Base-by-base conservation (phyloP, 2,113 vertebrate species). In the Nyctereutes procyonoides region DNA sequence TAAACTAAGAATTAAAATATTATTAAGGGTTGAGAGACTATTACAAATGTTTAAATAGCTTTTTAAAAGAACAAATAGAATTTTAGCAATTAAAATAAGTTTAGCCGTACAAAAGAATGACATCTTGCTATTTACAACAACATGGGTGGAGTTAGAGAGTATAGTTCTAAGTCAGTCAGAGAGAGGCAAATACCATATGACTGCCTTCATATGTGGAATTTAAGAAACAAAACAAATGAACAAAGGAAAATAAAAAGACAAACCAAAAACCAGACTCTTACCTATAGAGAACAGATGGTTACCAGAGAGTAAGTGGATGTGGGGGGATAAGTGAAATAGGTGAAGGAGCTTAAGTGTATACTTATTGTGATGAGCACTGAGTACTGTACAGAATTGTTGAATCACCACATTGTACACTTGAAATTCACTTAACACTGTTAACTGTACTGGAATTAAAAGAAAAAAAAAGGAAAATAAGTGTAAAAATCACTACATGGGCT, bases 1-100 rank as follows among this genome's bases (percentile, higher is more conserved):
- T 89, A 67, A 95, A 94, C 84, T 91, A 82, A 51, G 16, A 93
- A 82, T 51, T 80, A 51, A 77, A 94, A 83, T 96, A 12, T 35
- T 80, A 81, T 53, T 84, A 92, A 96, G 13, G 20, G 2, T 60
- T 35, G 16, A 86, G 1, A 79, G 51, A 51, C 15, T 81, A 53
- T 82, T 24, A 74, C 87, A 93, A 91, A 83, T 94, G 8, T 76
- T 51, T 35, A 79, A 90, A n/a, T 1, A 24, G 3, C 8, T 95
- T 48, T 85, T 91, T 74, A 69, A 73, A 38, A 53, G 5, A 90
- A 79, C 32, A 87, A 90, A 63, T 30, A 90, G 8, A 88, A 85
- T 28, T 81, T 90, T 83, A 88, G 13, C 19, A 76, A 56, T 88
- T 93, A 51, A 77, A 86, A 95, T 77, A 35, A 69, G 14, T 51